A percentile compares a stretch with the other conserved stretches of the same genome.
phyloP scores from a whole-genome alignment of 2,113 vertebrate genomes.

The Pseudois nayaur region DNA sequence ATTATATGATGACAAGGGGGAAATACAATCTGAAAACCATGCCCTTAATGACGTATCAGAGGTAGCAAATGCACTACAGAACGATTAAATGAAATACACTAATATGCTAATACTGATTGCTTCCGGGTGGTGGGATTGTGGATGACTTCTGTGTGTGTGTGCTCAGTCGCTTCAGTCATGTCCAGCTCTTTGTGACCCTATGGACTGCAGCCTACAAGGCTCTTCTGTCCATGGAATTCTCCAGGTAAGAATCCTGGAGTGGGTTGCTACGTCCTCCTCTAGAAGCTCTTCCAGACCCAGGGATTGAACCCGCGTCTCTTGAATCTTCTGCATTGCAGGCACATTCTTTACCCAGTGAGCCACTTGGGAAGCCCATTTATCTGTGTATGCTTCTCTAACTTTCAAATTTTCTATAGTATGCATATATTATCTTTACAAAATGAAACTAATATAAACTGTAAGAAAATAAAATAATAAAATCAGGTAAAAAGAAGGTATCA shows the following conservation, averaged over 20 bases:
- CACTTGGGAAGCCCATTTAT: neutral
- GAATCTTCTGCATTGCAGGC: neutral
- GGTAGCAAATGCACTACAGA: neutral
- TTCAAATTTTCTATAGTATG: neutral
- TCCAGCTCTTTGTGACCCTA: neutral
- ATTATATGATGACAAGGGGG: neutral
- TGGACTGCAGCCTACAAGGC: neutral
- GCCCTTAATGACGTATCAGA: neutral
- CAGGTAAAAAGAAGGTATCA: neutral
- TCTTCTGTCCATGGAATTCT: neutral
- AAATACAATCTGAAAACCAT: neutral
- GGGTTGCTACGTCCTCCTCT: neutral
- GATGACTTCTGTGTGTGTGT: neutral
- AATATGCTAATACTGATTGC: neutral
- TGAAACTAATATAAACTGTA: neutral
- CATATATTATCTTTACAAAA: neutral
- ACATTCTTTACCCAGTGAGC: neutral
- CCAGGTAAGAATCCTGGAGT: neutral
- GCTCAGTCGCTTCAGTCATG: neutral
- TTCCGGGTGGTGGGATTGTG: neutral
- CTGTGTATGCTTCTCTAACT: neutral
- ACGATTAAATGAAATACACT: neutral
- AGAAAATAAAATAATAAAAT: neutral
- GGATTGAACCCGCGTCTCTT: neutral
- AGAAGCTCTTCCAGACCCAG: neutral